Evolutionary conservation across 2,888 invertebrate genomes (phyloP).

Genomic region (Stenchaetothrips biformis): DNA sequence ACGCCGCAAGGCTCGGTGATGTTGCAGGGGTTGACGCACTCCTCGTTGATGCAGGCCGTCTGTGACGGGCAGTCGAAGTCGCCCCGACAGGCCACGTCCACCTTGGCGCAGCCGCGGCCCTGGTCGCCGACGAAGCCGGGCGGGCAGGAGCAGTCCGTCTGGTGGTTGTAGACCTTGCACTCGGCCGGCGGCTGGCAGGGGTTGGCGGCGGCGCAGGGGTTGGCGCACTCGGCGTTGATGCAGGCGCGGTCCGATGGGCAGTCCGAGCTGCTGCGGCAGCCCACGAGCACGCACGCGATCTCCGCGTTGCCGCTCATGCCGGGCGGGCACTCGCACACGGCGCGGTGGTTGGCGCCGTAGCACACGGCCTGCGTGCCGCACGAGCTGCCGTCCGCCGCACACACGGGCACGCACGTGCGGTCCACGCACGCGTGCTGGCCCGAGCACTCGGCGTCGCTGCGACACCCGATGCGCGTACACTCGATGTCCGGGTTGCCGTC

Average conservation of each 20-base stretch:
- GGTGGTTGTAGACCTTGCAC: slow-evolving; percentile 71
- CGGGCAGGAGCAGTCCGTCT: slow-evolving; percentile 75
- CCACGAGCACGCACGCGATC: slow-evolving; percentile 70
- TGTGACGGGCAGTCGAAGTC: slow-evolving; percentile 80
- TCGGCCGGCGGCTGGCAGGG: slow-evolving; percentile 68
- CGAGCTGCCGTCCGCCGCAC: slow-evolving; percentile 61
- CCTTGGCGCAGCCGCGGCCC: slow-evolving; percentile 57
- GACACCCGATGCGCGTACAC: slow-evolving; percentile 64
- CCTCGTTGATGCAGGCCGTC: slow-evolving; percentile 73
- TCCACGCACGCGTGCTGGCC: slow-evolving; percentile 79
- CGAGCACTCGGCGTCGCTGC: slow-evolving; percentile 70
- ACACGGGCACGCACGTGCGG: slow-evolving; percentile 75
- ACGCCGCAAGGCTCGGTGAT: slow-evolving; percentile 74
- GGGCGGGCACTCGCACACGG: slow-evolving; percentile 76
- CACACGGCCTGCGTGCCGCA: slow-evolving; percentile 78
- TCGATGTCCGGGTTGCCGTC: slow-evolving; percentile 80
- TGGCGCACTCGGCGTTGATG: slow-evolving; percentile 71
- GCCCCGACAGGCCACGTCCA: slow-evolving; percentile 61
- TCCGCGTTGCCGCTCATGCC: slow-evolving; percentile 78
- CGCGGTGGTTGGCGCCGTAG: slow-evolving; percentile 71
- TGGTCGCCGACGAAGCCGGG: slow-evolving; percentile 64
- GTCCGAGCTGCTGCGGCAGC: slow-evolving; percentile 72
- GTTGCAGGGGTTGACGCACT: slow-evolving; percentile 79
- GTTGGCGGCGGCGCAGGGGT: slow-evolving; percentile 64
- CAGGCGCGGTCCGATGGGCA: slow-evolving; percentile 78